Conservation (phyloP, 2,797 vertebrate genomes). For the Megalops cyprinoides region DNA sequence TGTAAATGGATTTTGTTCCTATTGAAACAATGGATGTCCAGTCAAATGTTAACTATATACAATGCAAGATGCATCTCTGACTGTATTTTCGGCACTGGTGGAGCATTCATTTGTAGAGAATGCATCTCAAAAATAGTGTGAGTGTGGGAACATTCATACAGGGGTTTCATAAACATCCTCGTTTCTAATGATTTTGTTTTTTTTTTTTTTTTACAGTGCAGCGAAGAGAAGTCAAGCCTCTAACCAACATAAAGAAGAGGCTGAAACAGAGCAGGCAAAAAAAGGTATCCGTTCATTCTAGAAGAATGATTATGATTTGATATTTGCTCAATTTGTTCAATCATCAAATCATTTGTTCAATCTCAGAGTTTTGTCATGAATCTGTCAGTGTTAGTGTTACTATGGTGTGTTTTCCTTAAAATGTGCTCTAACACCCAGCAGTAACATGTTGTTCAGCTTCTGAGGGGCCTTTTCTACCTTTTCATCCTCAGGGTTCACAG, state of each 20-base stretch:
- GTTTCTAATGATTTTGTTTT: not conserved
- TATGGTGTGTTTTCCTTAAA: too few species aligned
- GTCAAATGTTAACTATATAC: too few species aligned
- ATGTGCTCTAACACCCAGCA: not conserved
- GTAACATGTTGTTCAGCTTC: not conserved
- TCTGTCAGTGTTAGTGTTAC: not conserved
- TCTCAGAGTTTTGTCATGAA: not conserved
- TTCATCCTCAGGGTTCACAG: conserved; percentile 70
- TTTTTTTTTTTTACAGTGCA: conserved; percentile 62
- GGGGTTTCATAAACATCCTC: not conserved
- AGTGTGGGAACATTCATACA: not conserved
- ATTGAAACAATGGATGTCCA: too few species aligned
- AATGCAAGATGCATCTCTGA: too few species aligned
- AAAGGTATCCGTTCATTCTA: conserved; percentile 61
- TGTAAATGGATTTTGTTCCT: too few species aligned
- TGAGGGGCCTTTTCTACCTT: conserved; percentile 9
- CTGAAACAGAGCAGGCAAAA: conserved; percentile 50
- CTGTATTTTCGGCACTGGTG: too few species aligned
- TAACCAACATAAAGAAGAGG: conserved; percentile 54
- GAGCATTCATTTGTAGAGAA: not conserved
- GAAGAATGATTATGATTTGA: not conserved
- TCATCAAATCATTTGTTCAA: not conserved
- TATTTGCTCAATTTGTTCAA: not conserved
- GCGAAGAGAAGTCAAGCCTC: conserved; percentile 65
- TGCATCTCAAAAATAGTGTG: too few species aligned